Conservation (phyloP, 1,140 invertebrate genomes). For the Chymomyza costata region DNA sequence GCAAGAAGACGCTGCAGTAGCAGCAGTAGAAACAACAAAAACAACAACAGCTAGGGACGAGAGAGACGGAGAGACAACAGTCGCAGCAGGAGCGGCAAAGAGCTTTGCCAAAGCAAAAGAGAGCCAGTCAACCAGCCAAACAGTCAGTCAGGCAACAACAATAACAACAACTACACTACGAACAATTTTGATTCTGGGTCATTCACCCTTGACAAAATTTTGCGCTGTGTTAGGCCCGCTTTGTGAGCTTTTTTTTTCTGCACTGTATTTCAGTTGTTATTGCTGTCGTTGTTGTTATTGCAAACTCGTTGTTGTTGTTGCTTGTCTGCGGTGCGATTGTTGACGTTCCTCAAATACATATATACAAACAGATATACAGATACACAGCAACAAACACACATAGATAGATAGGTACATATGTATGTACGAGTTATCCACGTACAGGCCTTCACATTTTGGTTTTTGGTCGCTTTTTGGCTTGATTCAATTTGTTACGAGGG, state of each 20-base stretch:
- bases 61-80: conserved; percentile 10
- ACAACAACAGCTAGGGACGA: conserved; percentile 17
- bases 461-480: conserved; percentile 23
- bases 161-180: conserved; percentile 32
- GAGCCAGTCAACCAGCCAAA: conserved; percentile 17
- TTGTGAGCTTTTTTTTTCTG: conserved; percentile 36
- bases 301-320: conserved; percentile 25
- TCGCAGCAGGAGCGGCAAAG: too few species aligned
- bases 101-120: too few species aligned
- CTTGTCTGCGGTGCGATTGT: conserved; percentile 24
- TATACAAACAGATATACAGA: too few species aligned
- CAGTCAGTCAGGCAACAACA: conserved; percentile 25
- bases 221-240: conserved; percentile 67
- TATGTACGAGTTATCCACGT: conserved; percentile 22
- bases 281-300: conserved; percentile 10
- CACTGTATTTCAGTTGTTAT: conserved; percentile 2
- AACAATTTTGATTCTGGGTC: conserved; percentile 70
- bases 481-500: too few species aligned
- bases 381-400: too few species aligned
- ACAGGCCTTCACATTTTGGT: conserved; percentile 59
- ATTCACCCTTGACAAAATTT: conserved; percentile 70
- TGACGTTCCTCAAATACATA: conserved; percentile 27
- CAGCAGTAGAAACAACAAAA: too few species aligned
- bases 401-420: too few species aligned
- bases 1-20: conserved; percentile 1